These are phyloP conservation scores for Lerista edwardsae DNA, from an alignment of 2,797 vertebrate genomes.

Conservation along the genomic window DNA sequence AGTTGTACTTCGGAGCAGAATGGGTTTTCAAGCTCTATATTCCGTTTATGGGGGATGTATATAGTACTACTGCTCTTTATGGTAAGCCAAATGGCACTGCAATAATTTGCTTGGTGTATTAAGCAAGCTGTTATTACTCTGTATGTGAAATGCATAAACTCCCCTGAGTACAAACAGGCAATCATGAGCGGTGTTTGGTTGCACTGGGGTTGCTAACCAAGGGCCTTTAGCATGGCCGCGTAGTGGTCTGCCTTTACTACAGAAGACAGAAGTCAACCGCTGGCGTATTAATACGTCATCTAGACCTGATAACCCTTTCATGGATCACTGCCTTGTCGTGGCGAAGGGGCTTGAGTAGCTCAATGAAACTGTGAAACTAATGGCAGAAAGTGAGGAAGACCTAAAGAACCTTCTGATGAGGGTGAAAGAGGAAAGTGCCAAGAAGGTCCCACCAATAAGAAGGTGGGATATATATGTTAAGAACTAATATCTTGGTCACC, in stretches of 20 bases:
- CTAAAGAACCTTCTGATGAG: too few species aligned
- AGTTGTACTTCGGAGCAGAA: slow-evolving; percentile 51
- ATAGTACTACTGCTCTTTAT: slow-evolving; percentile 34
- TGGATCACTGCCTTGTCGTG: too few species aligned
- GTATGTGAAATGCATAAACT: slow-evolving; percentile 26
- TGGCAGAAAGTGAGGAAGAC: too few species aligned
- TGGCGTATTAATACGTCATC: neutral
- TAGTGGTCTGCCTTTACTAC: neutral
- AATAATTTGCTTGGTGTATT: slow-evolving; percentile 35
- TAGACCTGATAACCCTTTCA: too few species aligned
- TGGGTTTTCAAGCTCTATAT: slow-evolving; percentile 53
- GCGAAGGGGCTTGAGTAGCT: too few species aligned
- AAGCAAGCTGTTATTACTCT: slow-evolving; percentile 16
- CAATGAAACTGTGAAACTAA: too few species aligned
- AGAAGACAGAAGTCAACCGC: neutral
- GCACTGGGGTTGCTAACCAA: slow-evolving; percentile 5
- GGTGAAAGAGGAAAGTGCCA: too few species aligned
- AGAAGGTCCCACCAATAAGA: too few species aligned
- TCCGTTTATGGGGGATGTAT: slow-evolving; percentile 49
- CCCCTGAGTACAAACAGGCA: slow-evolving; percentile 11
- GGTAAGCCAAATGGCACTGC: slow-evolving; percentile 34
- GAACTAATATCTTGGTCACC: too few species aligned
- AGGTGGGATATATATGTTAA: too few species aligned
- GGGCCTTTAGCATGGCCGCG: neutral
- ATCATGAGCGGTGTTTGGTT: neutral